phyloP scores from a whole-genome alignment of 2,797 vertebrate genomes.

The Cygnus olor region DNA sequence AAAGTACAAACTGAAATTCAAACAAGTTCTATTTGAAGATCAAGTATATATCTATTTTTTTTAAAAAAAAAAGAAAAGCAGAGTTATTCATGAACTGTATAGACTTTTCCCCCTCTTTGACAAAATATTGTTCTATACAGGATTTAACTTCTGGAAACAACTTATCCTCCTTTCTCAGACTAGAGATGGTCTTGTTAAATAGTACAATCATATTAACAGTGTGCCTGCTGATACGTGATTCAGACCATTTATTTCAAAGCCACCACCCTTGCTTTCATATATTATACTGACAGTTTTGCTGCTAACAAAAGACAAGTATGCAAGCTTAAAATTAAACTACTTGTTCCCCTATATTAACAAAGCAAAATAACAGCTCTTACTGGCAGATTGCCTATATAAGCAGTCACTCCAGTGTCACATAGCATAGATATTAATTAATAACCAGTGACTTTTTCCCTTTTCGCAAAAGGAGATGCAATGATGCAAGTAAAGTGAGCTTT shows the following conservation, averaged over 20 bases:
- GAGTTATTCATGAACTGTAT: background rate
- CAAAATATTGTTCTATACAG: background rate
- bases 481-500: background rate
- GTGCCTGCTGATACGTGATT: background rate
- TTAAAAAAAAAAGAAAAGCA: background rate
- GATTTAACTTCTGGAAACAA: background rate
- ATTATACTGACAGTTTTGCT: slow-evolving; percentile 22
- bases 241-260: slow-evolving; percentile 19
- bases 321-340: slow-evolving; percentile 35
- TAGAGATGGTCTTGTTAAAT: background rate
- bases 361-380: background rate
- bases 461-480: background rate
- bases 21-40: background rate
- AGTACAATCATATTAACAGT: background rate
- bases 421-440: background rate
- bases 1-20: background rate
- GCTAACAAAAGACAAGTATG: background rate
- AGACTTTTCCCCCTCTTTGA: background rate
- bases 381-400: background rate
- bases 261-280: slow-evolving; percentile 14
- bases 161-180: background rate
- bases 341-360: background rate
- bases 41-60: background rate
- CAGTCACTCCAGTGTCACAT: background rate
- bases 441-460: background rate